Evolutionary conservation across 53 echinoderm and acorn worm species (phyloP), one percentile per base, ranked within the genome.

Genomic region (Crossaster papposus): DNA sequence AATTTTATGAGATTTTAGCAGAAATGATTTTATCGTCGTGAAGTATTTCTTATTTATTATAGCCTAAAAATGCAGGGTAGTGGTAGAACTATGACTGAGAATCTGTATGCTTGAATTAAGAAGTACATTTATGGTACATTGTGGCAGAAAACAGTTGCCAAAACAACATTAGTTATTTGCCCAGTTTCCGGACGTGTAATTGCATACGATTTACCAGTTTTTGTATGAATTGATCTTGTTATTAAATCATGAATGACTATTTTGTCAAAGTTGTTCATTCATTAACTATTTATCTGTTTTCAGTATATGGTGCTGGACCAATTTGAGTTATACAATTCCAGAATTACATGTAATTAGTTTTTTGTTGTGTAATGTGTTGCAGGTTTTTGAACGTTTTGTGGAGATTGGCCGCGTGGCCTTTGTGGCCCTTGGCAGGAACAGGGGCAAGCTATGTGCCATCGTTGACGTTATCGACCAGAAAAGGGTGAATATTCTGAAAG

Each of bases 331-430:
- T n/a, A n/a, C n/a, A n/a, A n/a, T n/a, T n/a, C n/a, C n/a, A n/a
- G n/a, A n/a, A n/a, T n/a, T n/a, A n/a, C n/a, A n/a, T n/a, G n/a
- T n/a, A n/a, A n/a, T n/a, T n/a, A n/a, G n/a, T n/a, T n/a, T n/a
- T n/a, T n/a, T n/a, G n/a, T n/a, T n/a, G n/a, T n/a, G n/a, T n/a
- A n/a, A n/a, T 85, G 2, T 51, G 28, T 92, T 82, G 54, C 76
- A 92, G 92, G 81, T 90, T 79, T 96, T 93, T 75, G 90, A 83
- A 63, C 94, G 95, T 64, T 96, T 92, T 79, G 96, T 98, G 23
- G 93, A 98, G 90, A 84, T 98, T 36, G 99, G 99, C 90, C 95
- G 99, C 80, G 96, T 98, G 89, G 99, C 99, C 91, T 96, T 89
- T 87, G 80, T 98, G 82, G 96, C 94, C 37, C 89, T 90, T 53